Percentiles rank a stretch among this genome's conserved stretches.
These are phyloP conservation scores for Sebastes steindachneri DNA, from an alignment of 2,797 vertebrate genomes.

Conservation along the genomic window DNA sequence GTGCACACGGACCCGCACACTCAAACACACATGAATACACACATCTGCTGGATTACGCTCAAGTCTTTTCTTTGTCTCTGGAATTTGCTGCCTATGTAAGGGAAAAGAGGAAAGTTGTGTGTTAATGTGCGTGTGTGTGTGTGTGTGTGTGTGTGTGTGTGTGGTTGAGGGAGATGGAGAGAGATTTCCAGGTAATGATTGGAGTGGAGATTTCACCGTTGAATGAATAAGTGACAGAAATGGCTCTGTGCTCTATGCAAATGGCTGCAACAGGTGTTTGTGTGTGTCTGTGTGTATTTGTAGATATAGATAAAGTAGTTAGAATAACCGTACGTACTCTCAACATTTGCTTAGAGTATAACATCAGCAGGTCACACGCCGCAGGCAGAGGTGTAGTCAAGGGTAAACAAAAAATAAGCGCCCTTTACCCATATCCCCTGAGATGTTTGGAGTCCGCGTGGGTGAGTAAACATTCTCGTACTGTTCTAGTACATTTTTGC, in stretches of 20 bases:
- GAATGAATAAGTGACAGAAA: constrained; percentile 53
- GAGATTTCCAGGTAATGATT: constrained; percentile 54
- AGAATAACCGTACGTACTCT: constrained; percentile 13
- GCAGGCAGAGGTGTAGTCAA: neutral
- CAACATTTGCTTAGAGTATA: constrained; percentile 30
- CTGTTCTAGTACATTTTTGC: neutral
- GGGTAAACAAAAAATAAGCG: neutral
- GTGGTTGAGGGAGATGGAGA: neutral
- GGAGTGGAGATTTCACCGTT: constrained; percentile 52
- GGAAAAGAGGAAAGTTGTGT: constrained; percentile 12
- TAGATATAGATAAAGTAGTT: constrained; percentile 30
- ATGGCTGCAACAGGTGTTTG: constrained; percentile 28
- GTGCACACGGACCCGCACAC: constrained; percentile 44
- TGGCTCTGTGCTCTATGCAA: constrained; percentile 18
- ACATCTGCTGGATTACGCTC: constrained; percentile 45
- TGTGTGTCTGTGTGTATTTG: constrained; percentile 18
- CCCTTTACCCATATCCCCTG: neutral
- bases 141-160: neutral
- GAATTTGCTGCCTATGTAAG: constrained; percentile 10
- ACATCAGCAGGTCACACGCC: neutral
- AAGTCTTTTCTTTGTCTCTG: constrained; percentile 43
- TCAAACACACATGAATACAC: constrained; percentile 53
- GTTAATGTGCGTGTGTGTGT: neutral
- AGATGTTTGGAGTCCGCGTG: neutral
- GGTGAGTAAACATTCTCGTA: neutral